These are phyloP conservation scores for Microcebus jonahi DNA, from an alignment of 2,113 vertebrate genomes.

Conservation along the genomic window DNA sequence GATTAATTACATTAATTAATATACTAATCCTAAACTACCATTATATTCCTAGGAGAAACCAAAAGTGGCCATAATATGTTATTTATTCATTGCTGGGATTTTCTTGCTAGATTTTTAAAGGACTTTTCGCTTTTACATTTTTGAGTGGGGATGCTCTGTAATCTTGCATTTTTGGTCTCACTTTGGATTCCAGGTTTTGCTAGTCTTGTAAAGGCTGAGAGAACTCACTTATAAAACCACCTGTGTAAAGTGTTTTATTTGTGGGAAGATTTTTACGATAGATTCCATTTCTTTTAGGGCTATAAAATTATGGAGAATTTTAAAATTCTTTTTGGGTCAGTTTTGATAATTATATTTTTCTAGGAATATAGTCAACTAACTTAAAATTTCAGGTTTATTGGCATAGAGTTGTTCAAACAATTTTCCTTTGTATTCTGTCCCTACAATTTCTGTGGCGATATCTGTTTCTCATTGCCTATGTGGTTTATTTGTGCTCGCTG, in stretches of 20 bases:
- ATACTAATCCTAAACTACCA: not conserved
- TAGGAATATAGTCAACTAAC: not conserved
- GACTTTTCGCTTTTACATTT: not conserved
- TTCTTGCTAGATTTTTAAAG: conserved; percentile 8
- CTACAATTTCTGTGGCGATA: not conserved
- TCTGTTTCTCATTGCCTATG: not conserved
- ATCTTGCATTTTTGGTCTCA: not conserved
- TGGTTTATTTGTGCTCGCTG: not conserved
- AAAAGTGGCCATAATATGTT: not conserved
- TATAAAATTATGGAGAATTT: not conserved
- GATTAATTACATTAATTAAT: conserved; percentile 16
- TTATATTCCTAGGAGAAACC: not conserved
- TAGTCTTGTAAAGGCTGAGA: not conserved
- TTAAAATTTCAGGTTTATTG: not conserved
- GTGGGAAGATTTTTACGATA: not conserved
- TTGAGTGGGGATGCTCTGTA: not conserved
- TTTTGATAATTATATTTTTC: not conserved
- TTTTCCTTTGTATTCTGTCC: not conserved
- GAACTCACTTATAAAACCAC: not conserved
- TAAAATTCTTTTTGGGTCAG: not conserved
- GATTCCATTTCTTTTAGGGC: not conserved
- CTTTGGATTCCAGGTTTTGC: conserved; percentile 21
- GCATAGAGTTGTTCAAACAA: not conserved
- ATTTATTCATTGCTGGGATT: conserved; percentile 3
- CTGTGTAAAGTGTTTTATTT: not conserved